phyloP scores from a whole-genome alignment of 1,140 invertebrate species.

The Euura saliciscinereae region DNA sequence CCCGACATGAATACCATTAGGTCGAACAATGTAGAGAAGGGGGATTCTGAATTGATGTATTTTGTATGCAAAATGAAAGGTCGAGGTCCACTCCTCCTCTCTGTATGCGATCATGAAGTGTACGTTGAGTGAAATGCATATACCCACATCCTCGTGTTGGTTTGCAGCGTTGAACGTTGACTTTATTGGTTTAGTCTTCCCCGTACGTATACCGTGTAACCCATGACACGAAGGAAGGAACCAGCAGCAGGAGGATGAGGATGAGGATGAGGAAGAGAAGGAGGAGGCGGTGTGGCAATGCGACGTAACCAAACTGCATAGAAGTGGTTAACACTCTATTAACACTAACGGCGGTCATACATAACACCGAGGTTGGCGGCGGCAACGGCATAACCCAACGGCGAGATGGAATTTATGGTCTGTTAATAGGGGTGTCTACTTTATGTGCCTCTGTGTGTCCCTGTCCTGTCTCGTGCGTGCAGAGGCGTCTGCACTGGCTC shows the following conservation, averaged over 20 bases:
- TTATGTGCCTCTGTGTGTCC: conserved; percentile 35
- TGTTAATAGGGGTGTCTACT: conserved; percentile 46
- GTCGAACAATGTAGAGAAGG: not conserved
- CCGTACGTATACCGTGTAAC: not conserved
- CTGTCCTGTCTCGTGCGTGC: not conserved
- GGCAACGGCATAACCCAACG: conserved; percentile 21
- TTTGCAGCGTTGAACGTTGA: not conserved
- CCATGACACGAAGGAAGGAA: not conserved
- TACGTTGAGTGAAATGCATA: too few species aligned
- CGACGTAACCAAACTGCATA: conserved; percentile 27
- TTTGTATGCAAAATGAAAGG: conserved; percentile 4
- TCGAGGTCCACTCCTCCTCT: not conserved
- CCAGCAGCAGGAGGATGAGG: too few species aligned
- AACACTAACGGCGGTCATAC: conserved; percentile 60
- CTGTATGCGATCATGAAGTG: too few species aligned
- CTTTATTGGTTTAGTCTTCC: conserved; percentile 3
- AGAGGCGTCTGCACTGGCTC: too few species aligned
- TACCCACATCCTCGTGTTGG: not conserved
- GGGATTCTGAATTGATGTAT: not conserved
- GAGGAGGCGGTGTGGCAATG: not conserved
- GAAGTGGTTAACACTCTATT: conserved; percentile 60
- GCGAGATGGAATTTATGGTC: conserved; percentile 44
- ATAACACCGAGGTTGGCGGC: conserved; percentile 42
- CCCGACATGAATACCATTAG: not conserved
- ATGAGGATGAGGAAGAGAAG: too few species aligned